Evolutionary conservation across 2,113 vertebrate genomes (phyloP).

Genomic region (Podarcis cretensis): DNA sequence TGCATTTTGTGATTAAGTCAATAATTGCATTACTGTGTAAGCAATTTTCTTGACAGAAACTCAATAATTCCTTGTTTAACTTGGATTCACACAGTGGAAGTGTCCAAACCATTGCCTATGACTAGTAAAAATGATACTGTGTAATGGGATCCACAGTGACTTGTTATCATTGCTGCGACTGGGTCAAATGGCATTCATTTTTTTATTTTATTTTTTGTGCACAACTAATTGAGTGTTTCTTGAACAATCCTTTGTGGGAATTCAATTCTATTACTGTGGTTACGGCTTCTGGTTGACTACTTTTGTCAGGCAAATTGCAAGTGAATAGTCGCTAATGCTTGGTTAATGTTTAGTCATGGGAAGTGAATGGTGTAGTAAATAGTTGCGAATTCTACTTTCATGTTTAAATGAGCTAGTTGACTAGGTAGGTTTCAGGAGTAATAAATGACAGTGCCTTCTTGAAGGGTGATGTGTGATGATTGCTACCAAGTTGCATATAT

Average conservation of each 20-base stretch:
- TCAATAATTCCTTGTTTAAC: constrained; percentile 61
- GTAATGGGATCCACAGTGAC: not conserved
- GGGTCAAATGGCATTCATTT: constrained; percentile 14
- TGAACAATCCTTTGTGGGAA: constrained; percentile 25
- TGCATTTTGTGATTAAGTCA: constrained; percentile 69
- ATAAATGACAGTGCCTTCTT: not conserved
- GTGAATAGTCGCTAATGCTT: not conserved
- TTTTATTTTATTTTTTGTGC: not conserved
- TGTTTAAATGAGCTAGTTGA: not conserved
- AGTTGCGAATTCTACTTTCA: no score
- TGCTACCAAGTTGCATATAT: no score
- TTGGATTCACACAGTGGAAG: constrained; percentile 32
- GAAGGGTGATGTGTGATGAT: not conserved
- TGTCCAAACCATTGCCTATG: constrained; percentile 22
- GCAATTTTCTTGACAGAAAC: constrained; percentile 67
- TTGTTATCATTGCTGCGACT: constrained; percentile 16
- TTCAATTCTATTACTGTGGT: constrained; percentile 15
- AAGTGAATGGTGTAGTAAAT: no score
- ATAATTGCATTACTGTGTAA: constrained; percentile 55
- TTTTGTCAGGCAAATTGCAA: not conserved
- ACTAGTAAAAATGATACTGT: not conserved
- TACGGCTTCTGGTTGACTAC: not conserved
- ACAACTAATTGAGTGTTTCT: constrained; percentile 30
- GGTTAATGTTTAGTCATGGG: no score
- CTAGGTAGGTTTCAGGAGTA: not conserved